phyloP scores from a whole-genome alignment of 2,888 invertebrate species.

The Uloborus plumipes region DNA sequence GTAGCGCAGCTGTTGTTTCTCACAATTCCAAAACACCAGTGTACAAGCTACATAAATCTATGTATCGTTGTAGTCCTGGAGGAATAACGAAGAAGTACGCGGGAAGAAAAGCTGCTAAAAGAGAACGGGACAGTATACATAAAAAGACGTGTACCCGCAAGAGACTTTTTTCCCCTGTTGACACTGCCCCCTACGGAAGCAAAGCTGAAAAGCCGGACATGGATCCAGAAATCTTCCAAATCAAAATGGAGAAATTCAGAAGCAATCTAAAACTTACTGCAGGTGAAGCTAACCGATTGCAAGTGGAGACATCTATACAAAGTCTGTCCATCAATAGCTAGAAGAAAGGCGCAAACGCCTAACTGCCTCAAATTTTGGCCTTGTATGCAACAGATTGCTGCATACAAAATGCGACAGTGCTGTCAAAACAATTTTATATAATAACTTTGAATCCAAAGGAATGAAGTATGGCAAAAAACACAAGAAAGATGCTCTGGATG shows the following conservation, averaged over 20 bases:
- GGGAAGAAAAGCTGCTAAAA: background rate
- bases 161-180: background rate
- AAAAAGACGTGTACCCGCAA: background rate
- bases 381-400: background rate
- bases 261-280: background rate
- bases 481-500: background rate
- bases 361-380: conserved; percentile 7
- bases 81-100: background rate
- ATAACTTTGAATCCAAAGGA: background rate
- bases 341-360: background rate
- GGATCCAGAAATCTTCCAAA: background rate
- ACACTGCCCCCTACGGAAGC: background rate
- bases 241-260: background rate
- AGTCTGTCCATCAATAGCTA: background rate
- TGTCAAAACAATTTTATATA: background rate
- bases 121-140: background rate
- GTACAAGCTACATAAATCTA: background rate
- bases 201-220: background rate
- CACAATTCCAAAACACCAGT: background rate
- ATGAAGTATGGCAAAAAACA: background rate
- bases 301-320: background rate
- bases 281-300: background rate
- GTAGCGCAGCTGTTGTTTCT: background rate
- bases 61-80: background rate
- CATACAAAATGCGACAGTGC: background rate